Percentiles rank a stretch among this genome's conserved stretches.
These are phyloP conservation scores for Synchiropus splendidus DNA, from an alignment of 2,113 vertebrate genomes.

Conservation along the genomic window DNA sequence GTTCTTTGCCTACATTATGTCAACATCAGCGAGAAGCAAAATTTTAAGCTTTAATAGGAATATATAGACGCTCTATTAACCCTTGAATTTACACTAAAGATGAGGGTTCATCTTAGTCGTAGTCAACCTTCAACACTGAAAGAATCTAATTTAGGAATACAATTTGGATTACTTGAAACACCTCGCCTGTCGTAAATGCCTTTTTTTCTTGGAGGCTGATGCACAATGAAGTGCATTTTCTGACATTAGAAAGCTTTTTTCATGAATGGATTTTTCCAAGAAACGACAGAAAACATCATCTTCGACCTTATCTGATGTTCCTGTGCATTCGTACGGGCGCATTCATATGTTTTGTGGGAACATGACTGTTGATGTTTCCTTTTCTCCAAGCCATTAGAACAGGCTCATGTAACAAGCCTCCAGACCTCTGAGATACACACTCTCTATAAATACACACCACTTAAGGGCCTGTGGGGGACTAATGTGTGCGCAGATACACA, in stretches of 20 bases:
- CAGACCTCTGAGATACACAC: conserved; percentile 56
- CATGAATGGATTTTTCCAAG: too few species aligned
- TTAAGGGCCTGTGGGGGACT: conserved; percentile 64
- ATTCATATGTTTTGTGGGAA: conserved; percentile 47
- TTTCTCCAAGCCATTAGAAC: conserved; percentile 60
- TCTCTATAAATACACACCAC: conserved; percentile 69
- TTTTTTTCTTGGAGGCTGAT: neutral
- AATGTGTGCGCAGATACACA: conserved; percentile 5
- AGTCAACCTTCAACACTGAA: too few species aligned
- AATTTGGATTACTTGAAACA: too few species aligned
- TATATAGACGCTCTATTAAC: too few species aligned
- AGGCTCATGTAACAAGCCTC: conserved; percentile 62
- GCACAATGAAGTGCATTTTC: neutral
- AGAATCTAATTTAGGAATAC: too few species aligned
- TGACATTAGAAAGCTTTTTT: conserved; percentile 1
- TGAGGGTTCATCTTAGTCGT: too few species aligned
- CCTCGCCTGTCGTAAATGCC: too few species aligned
- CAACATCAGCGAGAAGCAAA: too few species aligned
- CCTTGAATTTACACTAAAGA: too few species aligned
- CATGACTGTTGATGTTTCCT: conserved; percentile 55
- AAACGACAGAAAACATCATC: too few species aligned
- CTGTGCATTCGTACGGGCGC: conserved; percentile 16
- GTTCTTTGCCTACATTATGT: too few species aligned
- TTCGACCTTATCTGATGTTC: conserved; percentile 10
- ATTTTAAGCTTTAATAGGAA: too few species aligned